Evolutionary conservation across 2,888 invertebrate species (phyloP).

Genomic region (Agonopterix heracliana): DNA sequence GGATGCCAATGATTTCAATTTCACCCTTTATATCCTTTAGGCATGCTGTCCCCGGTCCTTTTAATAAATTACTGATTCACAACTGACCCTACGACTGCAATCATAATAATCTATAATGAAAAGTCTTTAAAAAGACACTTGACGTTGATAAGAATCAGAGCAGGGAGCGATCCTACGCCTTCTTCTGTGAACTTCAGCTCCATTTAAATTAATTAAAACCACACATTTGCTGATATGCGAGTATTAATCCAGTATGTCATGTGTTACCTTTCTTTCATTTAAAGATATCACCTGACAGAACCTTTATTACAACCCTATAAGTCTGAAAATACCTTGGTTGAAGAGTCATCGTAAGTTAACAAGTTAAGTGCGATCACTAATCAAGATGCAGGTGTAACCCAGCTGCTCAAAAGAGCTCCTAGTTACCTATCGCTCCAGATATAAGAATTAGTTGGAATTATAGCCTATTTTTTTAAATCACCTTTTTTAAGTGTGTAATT

Average conservation of each 20-base stretch:
- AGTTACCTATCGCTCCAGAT: constrained; percentile 14
- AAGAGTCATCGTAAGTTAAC: constrained; percentile 15
- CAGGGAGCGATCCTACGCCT: constrained; percentile 8
- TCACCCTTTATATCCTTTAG: too few species aligned
- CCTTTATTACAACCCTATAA: too few species aligned
- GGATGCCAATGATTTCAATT: too few species aligned
- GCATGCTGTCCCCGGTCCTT: too few species aligned
- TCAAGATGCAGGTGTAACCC: constrained; percentile 66
- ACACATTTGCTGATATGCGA: constrained; percentile 49
- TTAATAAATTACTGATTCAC: too few species aligned
- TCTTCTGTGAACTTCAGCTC: constrained; percentile 24
- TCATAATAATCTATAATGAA: too few species aligned
- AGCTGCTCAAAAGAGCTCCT: constrained; percentile 51
- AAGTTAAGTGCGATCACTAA: constrained; percentile 62
- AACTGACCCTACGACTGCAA: too few species aligned
- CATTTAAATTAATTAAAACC: constrained; percentile 60
- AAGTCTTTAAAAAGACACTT: constrained; percentile 28
- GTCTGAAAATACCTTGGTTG: too few species aligned
- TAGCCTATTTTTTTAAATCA: not conserved
- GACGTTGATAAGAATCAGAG: constrained; percentile 29
- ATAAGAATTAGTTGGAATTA: not conserved
- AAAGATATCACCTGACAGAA: too few species aligned
- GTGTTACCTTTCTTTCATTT: constrained; percentile 9
- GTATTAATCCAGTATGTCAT: constrained; percentile 55
- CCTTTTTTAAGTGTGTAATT: too few species aligned